Conservation (phyloP, 1,140 invertebrate genomes). For the Bombus turneri region DNA sequence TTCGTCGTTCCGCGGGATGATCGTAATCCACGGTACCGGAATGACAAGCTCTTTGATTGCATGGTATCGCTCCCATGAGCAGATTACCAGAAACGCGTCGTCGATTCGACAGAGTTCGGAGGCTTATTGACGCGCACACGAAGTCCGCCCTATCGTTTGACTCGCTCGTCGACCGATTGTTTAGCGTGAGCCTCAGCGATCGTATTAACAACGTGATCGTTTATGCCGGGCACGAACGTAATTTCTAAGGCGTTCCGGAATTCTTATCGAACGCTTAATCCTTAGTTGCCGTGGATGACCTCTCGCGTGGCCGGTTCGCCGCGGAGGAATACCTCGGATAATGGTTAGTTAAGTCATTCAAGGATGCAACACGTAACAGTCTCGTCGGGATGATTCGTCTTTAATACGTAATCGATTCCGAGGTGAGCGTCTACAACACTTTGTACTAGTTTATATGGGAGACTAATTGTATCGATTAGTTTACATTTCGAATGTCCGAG, state of each 20-base stretch:
- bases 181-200: not conserved
- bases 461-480: not conserved
- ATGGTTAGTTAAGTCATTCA: conserved; percentile 25
- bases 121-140: not conserved
- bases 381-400: not conserved
- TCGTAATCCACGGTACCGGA: conserved; percentile 43
- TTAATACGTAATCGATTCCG: conserved; percentile 8
- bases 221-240: not conserved
- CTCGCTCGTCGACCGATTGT: not conserved
- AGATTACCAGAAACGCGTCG: conserved; percentile 23
- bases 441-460: too few species aligned
- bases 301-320: not conserved
- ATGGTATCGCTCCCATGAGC: conserved; percentile 21
- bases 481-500: not conserved
- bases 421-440: too few species aligned
- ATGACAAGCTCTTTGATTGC: conserved; percentile 35
- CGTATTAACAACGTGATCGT: not conserved
- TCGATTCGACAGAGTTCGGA: conserved; percentile 35
- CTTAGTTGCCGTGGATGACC: not conserved
- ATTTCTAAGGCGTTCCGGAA: conserved; percentile 3
- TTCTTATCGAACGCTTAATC: conserved; percentile 19
- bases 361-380: not conserved
- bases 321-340: not conserved
- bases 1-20: conserved; percentile 32
- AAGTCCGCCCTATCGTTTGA: too few species aligned